phyloP scores from a whole-genome alignment of 2,888 invertebrate species.

The Abrostola tripartita region DNA sequence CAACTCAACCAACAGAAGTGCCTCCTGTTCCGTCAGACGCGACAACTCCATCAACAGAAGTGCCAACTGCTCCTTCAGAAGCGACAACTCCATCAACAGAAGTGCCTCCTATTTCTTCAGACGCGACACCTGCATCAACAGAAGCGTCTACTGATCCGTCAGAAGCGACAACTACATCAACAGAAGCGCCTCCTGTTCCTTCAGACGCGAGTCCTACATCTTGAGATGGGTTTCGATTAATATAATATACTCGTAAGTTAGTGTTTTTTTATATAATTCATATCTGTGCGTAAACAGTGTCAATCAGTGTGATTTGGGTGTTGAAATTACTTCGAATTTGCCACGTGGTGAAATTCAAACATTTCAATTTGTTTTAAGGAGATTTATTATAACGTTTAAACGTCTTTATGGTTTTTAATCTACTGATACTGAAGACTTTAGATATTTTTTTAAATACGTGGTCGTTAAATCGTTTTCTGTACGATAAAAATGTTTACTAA shows the following conservation, averaged over 20 bases:
- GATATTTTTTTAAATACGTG: background rate
- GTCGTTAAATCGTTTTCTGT: background rate
- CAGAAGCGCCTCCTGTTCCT: too few relatives aligned
- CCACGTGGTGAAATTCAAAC: background rate
- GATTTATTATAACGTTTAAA: background rate
- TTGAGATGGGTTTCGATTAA: too few relatives aligned
- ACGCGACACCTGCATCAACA: background rate
- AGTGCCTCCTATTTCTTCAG: background rate
- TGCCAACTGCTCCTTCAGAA: background rate
- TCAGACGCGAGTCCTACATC: too few relatives aligned
- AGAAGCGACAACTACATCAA: too few relatives aligned
- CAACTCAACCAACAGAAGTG: background rate
- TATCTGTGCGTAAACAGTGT: too few relatives aligned
- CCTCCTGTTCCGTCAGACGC: background rate
- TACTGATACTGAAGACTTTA: background rate
- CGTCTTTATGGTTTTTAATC: constrained; percentile 6
- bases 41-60: background rate
- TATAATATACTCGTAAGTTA: too few relatives aligned
- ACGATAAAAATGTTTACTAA: background rate
- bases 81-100: background rate
- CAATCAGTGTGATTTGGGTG: background rate
- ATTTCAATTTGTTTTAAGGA: background rate
- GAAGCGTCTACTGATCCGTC: background rate
- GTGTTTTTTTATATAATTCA: too few relatives aligned
- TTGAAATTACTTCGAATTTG: background rate